Evolutionary conservation across 2,113 vertebrate genomes (phyloP).

Genomic region (Alouatta palliata): DNA sequence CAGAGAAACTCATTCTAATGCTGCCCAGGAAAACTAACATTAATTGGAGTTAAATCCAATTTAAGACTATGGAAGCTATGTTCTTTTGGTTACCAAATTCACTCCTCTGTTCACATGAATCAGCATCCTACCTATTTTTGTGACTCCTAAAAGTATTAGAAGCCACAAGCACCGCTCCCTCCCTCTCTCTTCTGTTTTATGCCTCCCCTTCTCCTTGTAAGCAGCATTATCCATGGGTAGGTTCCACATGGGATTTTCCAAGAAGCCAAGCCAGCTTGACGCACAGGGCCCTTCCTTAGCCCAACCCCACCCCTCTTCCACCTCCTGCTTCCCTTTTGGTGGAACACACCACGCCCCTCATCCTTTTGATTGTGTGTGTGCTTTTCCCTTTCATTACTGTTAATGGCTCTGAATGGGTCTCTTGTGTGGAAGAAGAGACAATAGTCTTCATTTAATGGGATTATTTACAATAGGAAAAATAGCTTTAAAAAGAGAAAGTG

Average conservation of each 20-base stretch:
- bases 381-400: slow-evolving; percentile 77
- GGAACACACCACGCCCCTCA: slow-evolving; percentile 71
- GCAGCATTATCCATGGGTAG: slow-evolving; percentile 32
- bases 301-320: background rate
- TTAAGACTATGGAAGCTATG: background rate
- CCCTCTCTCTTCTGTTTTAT: background rate
- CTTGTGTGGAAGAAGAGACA: slow-evolving; percentile 82
- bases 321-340: slow-evolving; percentile 55
- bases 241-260: slow-evolving; percentile 75
- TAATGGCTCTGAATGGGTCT: slow-evolving; percentile 80
- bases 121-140: slow-evolving; percentile 45
- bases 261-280: slow-evolving; percentile 28
- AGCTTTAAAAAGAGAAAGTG: slow-evolving; percentile 74
- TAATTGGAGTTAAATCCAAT: background rate
- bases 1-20: background rate
- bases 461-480: slow-evolving; percentile 84
- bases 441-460: slow-evolving; percentile 83
- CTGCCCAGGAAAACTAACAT: background rate
- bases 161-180: background rate
- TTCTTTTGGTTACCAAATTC: background rate
- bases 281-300: slow-evolving; percentile 37
- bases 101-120: background rate
- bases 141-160: slow-evolving; percentile 57
- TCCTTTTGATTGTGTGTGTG: slow-evolving; percentile 61
- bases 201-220: background rate